A percentile compares a stretch with the other conserved stretches of the same genome.
Evolutionary conservation across 1,140 invertebrate species (phyloP).

Genomic region (Lineus longissimus): DNA sequence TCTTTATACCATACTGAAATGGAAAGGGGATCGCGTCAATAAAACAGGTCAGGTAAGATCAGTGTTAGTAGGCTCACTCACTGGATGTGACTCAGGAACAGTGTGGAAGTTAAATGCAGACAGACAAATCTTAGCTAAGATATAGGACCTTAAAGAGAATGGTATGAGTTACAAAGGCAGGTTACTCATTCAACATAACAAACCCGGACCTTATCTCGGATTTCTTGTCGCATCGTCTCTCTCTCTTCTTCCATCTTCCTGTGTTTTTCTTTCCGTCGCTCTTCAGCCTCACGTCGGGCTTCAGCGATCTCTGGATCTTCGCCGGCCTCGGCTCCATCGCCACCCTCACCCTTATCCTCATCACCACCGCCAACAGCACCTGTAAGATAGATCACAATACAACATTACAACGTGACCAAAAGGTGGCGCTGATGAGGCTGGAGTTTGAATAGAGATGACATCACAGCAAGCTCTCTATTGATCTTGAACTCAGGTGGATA

Average conservation of each 20-base stretch:
- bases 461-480: too few relatives aligned
- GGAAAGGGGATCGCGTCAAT: slow-evolving; percentile 8
- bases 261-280: slow-evolving; percentile 92
- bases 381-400: slow-evolving; percentile 48
- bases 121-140: too few relatives aligned
- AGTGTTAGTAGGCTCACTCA: neutral
- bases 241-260: slow-evolving; percentile 97
- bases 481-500: too few relatives aligned
- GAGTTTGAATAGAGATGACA: too few relatives aligned
- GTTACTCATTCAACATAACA: too few relatives aligned
- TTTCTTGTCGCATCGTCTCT: slow-evolving; percentile 96
- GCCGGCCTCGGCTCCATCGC: slow-evolving; percentile 50
- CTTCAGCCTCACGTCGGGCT: slow-evolving; percentile 86
- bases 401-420: too few relatives aligned
- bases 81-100: neutral
- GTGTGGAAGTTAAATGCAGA: neutral
- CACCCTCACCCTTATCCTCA: slow-evolving; percentile 82
- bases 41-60: neutral
- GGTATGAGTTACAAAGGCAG: too few relatives aligned
- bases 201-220: slow-evolving; percentile 84
- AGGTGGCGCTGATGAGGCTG: too few relatives aligned
- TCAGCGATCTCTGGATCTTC: slow-evolving; percentile 90
- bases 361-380: slow-evolving; percentile 87
- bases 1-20: slow-evolving; percentile 95
- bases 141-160: too few relatives aligned